Percentiles rank a stretch among this genome's conserved stretches.
These are phyloP conservation scores for Trialeurodes vaporariorum DNA, from an alignment of 1,140 invertebrate genomes.

Conservation along the genomic window DNA sequence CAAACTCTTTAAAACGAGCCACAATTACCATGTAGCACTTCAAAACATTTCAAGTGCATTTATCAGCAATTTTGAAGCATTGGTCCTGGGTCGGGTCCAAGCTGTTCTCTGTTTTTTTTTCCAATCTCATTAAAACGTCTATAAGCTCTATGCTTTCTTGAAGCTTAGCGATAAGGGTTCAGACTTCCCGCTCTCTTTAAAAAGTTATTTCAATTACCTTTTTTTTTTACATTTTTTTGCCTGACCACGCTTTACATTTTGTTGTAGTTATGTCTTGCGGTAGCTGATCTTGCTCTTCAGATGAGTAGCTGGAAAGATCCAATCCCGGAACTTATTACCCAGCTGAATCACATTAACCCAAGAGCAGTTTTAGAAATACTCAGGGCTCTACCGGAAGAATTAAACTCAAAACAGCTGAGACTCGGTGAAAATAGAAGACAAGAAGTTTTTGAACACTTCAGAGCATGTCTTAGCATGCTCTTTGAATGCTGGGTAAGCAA, in stretches of 20 bases:
- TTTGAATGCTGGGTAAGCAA: slow-evolving; percentile 8
- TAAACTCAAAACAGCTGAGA: slow-evolving; percentile 66
- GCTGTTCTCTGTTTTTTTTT: no score
- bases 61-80: no score
- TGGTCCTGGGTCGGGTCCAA: no score
- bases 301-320: slow-evolving; percentile 87
- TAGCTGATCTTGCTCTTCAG: slow-evolving; percentile 88
- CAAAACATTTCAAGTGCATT: no score
- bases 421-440: slow-evolving; percentile 81
- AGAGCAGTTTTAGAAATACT: slow-evolving; percentile 83
- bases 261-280: slow-evolving; percentile 70
- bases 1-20: no score
- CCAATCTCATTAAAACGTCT: no score
- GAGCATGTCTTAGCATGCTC: slow-evolving; percentile 1
- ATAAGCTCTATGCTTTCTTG: no score
- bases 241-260: slow-evolving; percentile 20
- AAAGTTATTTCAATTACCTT: no score
- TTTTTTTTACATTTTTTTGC: no score
- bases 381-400: slow-evolving; percentile 92
- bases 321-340: slow-evolving; percentile 69
- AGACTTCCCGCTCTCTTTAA: no score
- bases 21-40: no score
- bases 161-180: no score
- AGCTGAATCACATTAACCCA: slow-evolving; percentile 45
- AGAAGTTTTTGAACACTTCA: slow-evolving; percentile 65